These are phyloP conservation scores for Bembecia ichneumoniformis DNA, from an alignment of 2,888 invertebrate genomes.

Conservation along the genomic window DNA sequence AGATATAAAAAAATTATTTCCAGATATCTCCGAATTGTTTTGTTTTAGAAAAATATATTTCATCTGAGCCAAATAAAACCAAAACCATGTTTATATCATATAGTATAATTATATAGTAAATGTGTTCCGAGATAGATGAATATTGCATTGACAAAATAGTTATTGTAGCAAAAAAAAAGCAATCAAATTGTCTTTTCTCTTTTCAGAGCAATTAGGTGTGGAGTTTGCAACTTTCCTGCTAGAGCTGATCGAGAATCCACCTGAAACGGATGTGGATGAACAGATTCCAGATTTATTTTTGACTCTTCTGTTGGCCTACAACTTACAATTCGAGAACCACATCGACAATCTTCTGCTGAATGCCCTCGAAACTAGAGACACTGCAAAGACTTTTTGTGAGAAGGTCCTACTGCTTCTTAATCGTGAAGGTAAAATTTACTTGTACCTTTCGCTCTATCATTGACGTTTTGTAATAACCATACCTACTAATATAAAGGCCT, in stretches of 20 bases:
- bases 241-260: slow-evolving; percentile 85
- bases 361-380: slow-evolving; percentile 76
- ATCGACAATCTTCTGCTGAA: slow-evolving; percentile 80
- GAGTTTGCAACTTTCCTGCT: slow-evolving; percentile 86
- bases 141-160: too few species aligned
- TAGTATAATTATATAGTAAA: too few species aligned
- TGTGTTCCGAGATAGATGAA: too few species aligned
- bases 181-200: not conserved
- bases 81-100: too few species aligned
- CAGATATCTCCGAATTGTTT: too few species aligned
- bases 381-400: slow-evolving; percentile 91
- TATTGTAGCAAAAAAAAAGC: too few species aligned
- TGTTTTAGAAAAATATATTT: too few species aligned
- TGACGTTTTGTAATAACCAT: not conserved
- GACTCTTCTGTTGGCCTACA: slow-evolving; percentile 88
- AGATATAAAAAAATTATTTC: too few species aligned
- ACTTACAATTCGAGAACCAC: slow-evolving; percentile 84
- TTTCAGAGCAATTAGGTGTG: slow-evolving; percentile 86
- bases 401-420: slow-evolving; percentile 90
- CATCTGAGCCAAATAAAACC: too few species aligned
- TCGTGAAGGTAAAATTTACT: slow-evolving; percentile 80
- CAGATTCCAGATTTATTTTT: slow-evolving; percentile 88
- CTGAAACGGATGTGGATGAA: slow-evolving; percentile 86
- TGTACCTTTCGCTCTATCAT: not conserved
- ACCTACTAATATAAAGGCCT: too few species aligned